These are phyloP conservation scores for Babyrousa celebensis DNA, from an alignment of 2,797 vertebrate genomes.

Conservation along the genomic window DNA sequence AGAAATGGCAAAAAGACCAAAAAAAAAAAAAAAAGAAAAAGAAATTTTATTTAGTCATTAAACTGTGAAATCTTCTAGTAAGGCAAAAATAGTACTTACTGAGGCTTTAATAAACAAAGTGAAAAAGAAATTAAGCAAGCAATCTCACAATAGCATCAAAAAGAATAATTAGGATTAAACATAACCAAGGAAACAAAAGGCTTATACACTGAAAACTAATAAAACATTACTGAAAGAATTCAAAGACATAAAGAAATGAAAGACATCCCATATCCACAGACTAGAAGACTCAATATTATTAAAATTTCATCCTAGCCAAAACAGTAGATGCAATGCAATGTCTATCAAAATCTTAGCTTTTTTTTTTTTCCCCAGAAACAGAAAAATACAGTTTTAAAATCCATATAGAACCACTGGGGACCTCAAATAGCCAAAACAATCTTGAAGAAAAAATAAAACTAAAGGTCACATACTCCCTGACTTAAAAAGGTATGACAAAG, in stretches of 20 bases:
- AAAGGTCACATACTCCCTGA: background rate
- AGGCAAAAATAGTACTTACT: background rate
- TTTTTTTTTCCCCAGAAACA: background rate
- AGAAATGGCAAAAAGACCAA: no score
- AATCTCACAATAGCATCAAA: background rate
- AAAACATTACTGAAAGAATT: background rate
- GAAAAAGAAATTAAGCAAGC: background rate
- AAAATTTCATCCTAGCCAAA: background rate
- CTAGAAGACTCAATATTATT: background rate
- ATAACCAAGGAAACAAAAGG: background rate
- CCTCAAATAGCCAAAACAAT: background rate
- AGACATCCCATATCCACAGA: background rate
- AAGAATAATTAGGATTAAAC: background rate
- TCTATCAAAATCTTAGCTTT: background rate
- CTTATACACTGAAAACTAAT: background rate
- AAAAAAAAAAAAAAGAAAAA: background rate
- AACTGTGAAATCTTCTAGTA: background rate
- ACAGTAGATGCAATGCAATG: background rate
- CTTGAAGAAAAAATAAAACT: background rate
- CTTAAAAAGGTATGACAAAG: background rate
- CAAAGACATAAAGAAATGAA: background rate
- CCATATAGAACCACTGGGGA: background rate
- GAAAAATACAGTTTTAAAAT: background rate
- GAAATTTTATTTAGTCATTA: background rate
- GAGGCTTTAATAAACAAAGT: background rate